These are phyloP conservation scores for Catonia carolina DNA, from an alignment of 2,888 invertebrate genomes.

Conservation along the genomic window DNA sequence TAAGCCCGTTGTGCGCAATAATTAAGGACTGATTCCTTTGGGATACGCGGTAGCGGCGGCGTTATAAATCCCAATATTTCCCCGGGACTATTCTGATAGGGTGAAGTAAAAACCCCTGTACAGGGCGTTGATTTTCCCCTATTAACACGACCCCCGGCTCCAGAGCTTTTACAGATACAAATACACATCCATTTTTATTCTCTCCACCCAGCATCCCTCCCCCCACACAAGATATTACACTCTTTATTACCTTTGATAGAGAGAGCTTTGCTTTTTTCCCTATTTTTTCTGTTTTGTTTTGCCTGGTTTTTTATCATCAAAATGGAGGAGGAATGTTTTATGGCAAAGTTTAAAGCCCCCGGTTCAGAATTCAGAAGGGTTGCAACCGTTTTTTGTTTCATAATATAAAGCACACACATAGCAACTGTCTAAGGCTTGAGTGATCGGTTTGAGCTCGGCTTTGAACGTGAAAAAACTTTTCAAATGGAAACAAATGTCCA, in stretches of 20 bases:
- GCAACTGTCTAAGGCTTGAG: conserved; percentile 12
- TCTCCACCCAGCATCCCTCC: not conserved
- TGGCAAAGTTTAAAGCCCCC: conserved; percentile 13
- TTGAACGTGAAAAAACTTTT: conserved; percentile 9
- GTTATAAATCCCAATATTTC: conserved; percentile 13
- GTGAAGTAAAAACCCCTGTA: conserved; percentile 9
- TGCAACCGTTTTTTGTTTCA: conserved; percentile 5
- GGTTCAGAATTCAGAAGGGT: conserved; percentile 8
- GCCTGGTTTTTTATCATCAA: conserved; percentile 13
- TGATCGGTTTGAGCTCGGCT: conserved; percentile 10
- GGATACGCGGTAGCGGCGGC: not conserved
- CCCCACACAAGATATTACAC: conserved; percentile 11
- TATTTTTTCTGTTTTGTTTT: conserved; percentile 5
- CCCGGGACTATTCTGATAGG: conserved; percentile 12
- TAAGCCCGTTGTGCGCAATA: conserved; percentile 2
- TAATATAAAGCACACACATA: conserved; percentile 9
- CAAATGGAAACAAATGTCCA: conserved; percentile 12
- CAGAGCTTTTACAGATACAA: conserved; percentile 9
- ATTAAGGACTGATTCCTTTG: conserved; percentile 6
- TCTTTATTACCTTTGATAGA: conserved; percentile 15
- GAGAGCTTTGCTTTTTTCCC: conserved; percentile 7
- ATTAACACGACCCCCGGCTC: conserved; percentile 8
- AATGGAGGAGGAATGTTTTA: conserved; percentile 14
- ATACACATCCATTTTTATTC: conserved; percentile 15
- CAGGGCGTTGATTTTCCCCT: conserved; percentile 12